Evolutionary conservation across 2,797 vertebrate species (phyloP), one percentile per base, ranked within the genome.

Genomic region (Catostomus latipinnis): DNA sequence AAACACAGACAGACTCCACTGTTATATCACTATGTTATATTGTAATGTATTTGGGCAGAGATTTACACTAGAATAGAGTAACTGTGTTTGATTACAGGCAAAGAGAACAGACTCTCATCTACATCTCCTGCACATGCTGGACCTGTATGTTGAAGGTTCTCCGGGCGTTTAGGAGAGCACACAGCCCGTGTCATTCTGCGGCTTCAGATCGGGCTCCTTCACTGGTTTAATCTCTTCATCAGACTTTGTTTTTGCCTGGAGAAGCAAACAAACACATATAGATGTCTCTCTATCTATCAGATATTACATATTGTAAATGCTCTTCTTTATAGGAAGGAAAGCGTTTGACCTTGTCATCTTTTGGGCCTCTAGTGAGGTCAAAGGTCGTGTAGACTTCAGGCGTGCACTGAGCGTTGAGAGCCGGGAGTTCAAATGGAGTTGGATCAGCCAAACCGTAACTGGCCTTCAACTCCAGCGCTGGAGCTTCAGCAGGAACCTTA

Each of bases 361-460:
- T 99, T 85, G 94, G 93, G 74, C 95, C 95, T 88, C 93, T 97
- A 80, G 96, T 98, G 81, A 99, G 96, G 91, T 99, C 97, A 71
- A 99, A 99, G 1, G 95, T 96, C 43, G 94, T 92, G 7, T 98
- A 94, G 0, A 94, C 91, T 82, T 99, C 96, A 52, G 95, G 85
- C 8, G 95, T 95, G 94, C 96, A 99, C 78, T 94, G 95, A 18
- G 94, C 71, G 0, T 91, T 95, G 78, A 95, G 83, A 5, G 94
- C 83, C 11, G 97, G 96, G 81, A 99, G 93, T 89, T 97, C 96
- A 13, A 98, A 99, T 63, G 90, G 71, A 69, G 95, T 66, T 0
- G 98, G 97, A 83, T 98, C 97, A 0, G 96, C 98, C 62, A 99
- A 92, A 67, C 98, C 98, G 0, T 98, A 99, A 82, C 95, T 98